Percentiles rank a stretch among this genome's conserved stretches.
Evolutionary conservation across 2,888 invertebrate species (phyloP).

Genomic region (Drosophila affinis): DNA sequence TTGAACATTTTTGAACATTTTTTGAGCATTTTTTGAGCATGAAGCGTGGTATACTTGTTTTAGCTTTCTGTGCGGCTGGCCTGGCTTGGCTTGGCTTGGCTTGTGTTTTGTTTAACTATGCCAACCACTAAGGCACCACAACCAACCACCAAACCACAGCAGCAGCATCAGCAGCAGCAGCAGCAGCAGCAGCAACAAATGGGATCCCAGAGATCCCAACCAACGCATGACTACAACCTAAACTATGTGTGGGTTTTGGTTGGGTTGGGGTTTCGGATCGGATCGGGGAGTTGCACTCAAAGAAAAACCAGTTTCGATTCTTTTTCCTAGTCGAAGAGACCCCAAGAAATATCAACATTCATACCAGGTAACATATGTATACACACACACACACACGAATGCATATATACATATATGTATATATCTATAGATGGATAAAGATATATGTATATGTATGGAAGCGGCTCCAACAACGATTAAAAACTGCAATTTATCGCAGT

Average conservation of each 20-base stretch:
- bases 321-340: conserved; percentile 59
- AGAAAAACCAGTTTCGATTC: conserved; percentile 70
- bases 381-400: conserved; percentile 1
- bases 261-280: conserved; percentile 53
- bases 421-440: conserved; percentile 17
- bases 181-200: conserved; percentile 17
- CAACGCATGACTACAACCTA: conserved; percentile 67
- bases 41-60: conserved; percentile 77
- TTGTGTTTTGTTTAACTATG: conserved; percentile 49
- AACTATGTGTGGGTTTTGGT: conserved; percentile 73
- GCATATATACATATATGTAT: not conserved
- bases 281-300: conserved; percentile 41
- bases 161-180: conserved; percentile 9
- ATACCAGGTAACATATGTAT: conserved; percentile 24
- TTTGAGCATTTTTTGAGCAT: conserved; percentile 47
- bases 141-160: conserved; percentile 20
- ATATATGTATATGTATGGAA: conserved; percentile 20
- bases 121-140: conserved; percentile 51
- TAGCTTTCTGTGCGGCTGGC: conserved; percentile 52
- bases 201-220: conserved; percentile 11
- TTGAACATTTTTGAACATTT: conserved; percentile 3
- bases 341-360: conserved; percentile 34
- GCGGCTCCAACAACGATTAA: conserved; percentile 64
- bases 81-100: conserved; percentile 9
- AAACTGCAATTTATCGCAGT: conserved; percentile 78